Evolutionary conservation across 1,140 invertebrate species (phyloP).

Genomic region (Neuroterus valhalla): DNA sequence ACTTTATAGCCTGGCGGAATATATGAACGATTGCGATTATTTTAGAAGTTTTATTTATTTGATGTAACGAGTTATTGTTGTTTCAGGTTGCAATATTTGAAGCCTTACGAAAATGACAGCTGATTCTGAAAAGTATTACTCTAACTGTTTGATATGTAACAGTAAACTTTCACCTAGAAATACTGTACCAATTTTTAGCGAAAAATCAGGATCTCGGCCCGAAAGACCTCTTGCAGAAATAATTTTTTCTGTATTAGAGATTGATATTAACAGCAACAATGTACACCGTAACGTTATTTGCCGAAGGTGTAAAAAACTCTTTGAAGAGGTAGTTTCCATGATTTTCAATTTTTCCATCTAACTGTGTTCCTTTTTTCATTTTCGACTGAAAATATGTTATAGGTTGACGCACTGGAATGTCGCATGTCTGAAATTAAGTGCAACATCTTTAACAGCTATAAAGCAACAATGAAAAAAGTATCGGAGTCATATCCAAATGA

Average conservation of each 20-base stretch:
- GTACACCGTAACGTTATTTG: slow-evolving; percentile 77
- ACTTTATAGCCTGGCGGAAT: no score
- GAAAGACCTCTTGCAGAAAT: slow-evolving; percentile 72
- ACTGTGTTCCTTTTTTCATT: slow-evolving; percentile 27
- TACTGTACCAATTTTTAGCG: slow-evolving; percentile 74
- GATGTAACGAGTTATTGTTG: no score
- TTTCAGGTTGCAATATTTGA: neutral
- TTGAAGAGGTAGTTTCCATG: slow-evolving; percentile 71
- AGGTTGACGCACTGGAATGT: slow-evolving; percentile 78
- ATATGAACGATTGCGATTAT: no score
- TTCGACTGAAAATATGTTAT: slow-evolving; percentile 38
- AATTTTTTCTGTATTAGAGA: slow-evolving; percentile 74
- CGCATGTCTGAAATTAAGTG: slow-evolving; percentile 73
- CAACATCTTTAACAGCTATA: slow-evolving; percentile 71
- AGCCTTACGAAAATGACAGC: slow-evolving; percentile 58
- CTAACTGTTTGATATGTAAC: slow-evolving; percentile 77
- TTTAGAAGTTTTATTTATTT: no score
- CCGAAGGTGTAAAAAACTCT: slow-evolving; percentile 80
- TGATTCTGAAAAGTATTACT: slow-evolving; percentile 59
- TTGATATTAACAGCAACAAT: slow-evolving; percentile 71
- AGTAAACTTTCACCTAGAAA: slow-evolving; percentile 76
- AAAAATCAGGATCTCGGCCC: slow-evolving; percentile 60
- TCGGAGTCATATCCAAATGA: slow-evolving; percentile 46
- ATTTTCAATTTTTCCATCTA: slow-evolving; percentile 29
- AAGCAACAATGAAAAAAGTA: slow-evolving; percentile 68